Evolutionary conservation across 2,113 vertebrate genomes (phyloP).

Genomic region (Patagioenas fasciata): DNA sequence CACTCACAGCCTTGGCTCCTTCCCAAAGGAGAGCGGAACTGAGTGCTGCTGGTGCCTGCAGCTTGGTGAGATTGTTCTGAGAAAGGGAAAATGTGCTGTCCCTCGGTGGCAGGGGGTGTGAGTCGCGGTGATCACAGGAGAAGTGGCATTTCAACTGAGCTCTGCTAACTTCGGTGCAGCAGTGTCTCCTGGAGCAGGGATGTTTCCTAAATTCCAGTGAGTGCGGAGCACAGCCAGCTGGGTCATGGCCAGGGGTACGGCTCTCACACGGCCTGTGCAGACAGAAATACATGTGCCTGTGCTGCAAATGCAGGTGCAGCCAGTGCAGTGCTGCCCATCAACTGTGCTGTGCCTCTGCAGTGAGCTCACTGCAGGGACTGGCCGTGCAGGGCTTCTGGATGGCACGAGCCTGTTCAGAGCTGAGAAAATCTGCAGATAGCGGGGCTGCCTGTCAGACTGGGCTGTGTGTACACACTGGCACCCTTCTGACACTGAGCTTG

Average conservation of each 20-base stretch:
- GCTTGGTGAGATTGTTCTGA: background rate
- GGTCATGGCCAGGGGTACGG: background rate
- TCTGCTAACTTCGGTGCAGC: background rate
- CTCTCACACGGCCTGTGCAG: rapidly evolving
- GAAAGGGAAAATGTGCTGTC: background rate
- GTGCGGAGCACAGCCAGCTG: background rate
- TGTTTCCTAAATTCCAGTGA: background rate
- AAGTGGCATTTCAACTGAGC: background rate
- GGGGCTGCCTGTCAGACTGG: background rate
- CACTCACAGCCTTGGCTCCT: conserved; percentile 13
- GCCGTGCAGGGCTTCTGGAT: background rate
- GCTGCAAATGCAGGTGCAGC: background rate
- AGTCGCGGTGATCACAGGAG: background rate
- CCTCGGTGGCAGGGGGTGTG: background rate
- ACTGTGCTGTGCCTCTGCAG: rapidly evolving
- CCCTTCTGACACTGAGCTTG: background rate
- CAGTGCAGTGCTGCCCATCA: background rate
- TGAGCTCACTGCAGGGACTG: rapidly evolving
- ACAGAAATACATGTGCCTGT: rapidly evolving
- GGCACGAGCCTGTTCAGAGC: background rate
- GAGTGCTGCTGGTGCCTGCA: conserved; percentile 1
- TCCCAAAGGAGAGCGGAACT: conserved; percentile 28
- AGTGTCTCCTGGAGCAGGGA: background rate
- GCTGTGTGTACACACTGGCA: rapidly evolving
- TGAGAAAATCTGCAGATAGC: background rate